Conservation (phyloP, 2,888 invertebrate genomes). For the Ennomos erosarius region DNA sequence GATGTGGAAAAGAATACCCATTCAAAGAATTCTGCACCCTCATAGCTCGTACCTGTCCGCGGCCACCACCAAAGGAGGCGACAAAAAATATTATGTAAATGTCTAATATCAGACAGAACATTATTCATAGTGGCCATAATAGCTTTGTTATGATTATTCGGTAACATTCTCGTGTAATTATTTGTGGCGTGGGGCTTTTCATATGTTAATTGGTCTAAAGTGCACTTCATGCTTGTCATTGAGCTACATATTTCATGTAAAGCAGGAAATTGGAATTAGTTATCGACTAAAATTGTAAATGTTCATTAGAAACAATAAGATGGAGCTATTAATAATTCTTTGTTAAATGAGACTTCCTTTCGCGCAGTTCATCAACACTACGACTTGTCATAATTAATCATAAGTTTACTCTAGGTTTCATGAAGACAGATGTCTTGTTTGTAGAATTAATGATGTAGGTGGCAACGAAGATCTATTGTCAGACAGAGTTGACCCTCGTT, state of each 20-base stretch:
- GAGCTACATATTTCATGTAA: slow-evolving; percentile 22
- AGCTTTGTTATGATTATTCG: slow-evolving; percentile 82
- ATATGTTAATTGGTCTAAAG: slow-evolving; percentile 56
- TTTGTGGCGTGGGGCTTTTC: slow-evolving; percentile 53
- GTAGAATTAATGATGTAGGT: slow-evolving; percentile 22
- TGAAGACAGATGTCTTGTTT: slow-evolving; percentile 24
- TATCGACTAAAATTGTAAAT: slow-evolving; percentile 23
- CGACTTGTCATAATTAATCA: slow-evolving; percentile 17
- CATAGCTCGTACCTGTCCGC: slow-evolving; percentile 81
- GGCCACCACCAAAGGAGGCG: slow-evolving; percentile 79
- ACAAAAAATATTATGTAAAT: slow-evolving; percentile 84
- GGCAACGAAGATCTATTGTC: slow-evolving; percentile 19
- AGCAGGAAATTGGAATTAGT: slow-evolving; percentile 24
- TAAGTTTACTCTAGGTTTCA: slow-evolving; percentile 22
- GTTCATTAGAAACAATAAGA: slow-evolving; percentile 27
- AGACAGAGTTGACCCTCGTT: slow-evolving; percentile 19
- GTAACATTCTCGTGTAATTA: slow-evolving; percentile 72
- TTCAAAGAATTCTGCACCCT: slow-evolving; percentile 85
- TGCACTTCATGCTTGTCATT: slow-evolving; percentile 62
- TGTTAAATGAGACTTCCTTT: slow-evolving; percentile 27
- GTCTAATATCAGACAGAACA: slow-evolving; percentile 74
- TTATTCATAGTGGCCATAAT: slow-evolving; percentile 81
- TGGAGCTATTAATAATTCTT: slow-evolving; percentile 19
- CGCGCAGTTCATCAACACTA: slow-evolving; percentile 14
- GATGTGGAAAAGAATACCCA: slow-evolving; percentile 59